These are phyloP conservation scores for Phortica okadai DNA, from an alignment of 2,888 invertebrate species.

Conservation along the genomic window DNA sequence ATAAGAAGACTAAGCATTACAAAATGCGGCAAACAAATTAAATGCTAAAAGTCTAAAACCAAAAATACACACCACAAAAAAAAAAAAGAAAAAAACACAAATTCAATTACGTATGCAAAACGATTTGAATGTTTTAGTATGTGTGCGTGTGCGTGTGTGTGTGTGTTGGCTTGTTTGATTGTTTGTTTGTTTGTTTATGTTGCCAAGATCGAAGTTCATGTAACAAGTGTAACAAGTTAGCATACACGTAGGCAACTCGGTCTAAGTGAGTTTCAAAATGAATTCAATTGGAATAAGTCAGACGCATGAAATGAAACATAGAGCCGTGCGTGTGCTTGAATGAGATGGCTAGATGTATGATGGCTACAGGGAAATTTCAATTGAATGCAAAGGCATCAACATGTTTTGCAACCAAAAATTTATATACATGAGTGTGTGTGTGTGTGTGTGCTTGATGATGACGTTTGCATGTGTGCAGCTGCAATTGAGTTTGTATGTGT, in stretches of 20 bases:
- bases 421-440: too few species aligned
- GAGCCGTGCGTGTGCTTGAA: neutral
- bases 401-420: too few species aligned
- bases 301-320: neutral
- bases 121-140: too few species aligned
- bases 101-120: neutral
- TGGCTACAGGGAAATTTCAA: too few species aligned
- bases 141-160: too few species aligned
- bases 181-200: too few species aligned
- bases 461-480: neutral
- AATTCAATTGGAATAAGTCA: neutral
- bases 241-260: neutral
- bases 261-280: constrained; percentile 10
- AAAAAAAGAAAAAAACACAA: constrained; percentile 40
- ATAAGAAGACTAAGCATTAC: constrained; percentile 23
- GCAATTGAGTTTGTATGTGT: neutral
- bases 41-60: constrained; percentile 44
- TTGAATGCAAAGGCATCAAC: too few species aligned
- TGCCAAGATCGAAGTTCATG: too few species aligned
- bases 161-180: too few species aligned
- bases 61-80: constrained; percentile 53
- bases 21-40: constrained; percentile 51
- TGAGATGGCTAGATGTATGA: too few species aligned
- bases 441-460: too few species aligned
- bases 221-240: too few species aligned